Base-by-base conservation (phyloP, 2,888 invertebrate species). In the Aquatica leii region DNA sequence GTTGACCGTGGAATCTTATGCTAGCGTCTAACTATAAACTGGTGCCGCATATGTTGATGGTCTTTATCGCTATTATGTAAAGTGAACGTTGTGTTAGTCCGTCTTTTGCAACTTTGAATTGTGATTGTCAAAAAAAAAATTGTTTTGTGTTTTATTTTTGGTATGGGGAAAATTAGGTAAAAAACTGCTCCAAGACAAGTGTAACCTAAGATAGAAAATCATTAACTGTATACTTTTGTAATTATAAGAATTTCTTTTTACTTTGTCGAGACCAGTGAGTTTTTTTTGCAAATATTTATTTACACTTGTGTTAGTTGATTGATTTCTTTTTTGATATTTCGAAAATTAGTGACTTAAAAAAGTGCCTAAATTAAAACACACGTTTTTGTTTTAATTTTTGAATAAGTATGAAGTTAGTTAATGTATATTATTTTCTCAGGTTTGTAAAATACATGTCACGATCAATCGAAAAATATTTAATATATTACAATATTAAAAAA, bases 1-100 rank as follows among this genome's bases (percentile, higher is more conserved):
- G 77, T 82, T 58, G 83, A 84, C 73, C 78, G 84, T 68, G 83
- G 82, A 62, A 83, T 84, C 69, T 76, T 84, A 66, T 84, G 84
- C 78, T 84, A 83, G 81, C 80, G 53, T 53, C 35, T 51, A 37
- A 20, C 53, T 4, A 15, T 41, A 9, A 48, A 24, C 21, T 62
- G 62, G 62, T 58, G 62, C 57, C 52, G 58, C 48, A 58, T 62
- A 40, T 62, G 43, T 20, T 58, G 18, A 57, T 54, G 48, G 55
- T 53, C 37, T 54, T 37, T 51, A 31, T 49, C 41, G 51, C 61
- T 55, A 9, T 37, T 62, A 51, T 50, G 51, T 62, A 41, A 51
- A 56, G 62, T 56, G 49, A 62, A 49, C 4, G 24, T 31, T 59
- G 31, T 59, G 52, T 59, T 41, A 41, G 41, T 41, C 41, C 15